These are phyloP conservation scores for Sycophila texana DNA, from an alignment of 2,888 invertebrate genomes.

Conservation along the genomic window DNA sequence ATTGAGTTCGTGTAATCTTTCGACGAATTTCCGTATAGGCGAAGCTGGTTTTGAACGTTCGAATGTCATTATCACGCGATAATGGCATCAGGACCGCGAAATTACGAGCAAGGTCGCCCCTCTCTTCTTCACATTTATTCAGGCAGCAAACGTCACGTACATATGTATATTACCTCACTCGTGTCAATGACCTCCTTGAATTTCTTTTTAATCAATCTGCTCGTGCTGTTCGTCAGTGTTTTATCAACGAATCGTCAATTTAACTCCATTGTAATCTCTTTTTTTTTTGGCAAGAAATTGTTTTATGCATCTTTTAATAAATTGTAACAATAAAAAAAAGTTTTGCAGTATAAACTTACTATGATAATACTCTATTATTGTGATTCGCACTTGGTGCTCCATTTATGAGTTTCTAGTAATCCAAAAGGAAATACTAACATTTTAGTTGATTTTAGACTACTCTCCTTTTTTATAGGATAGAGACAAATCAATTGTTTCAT, in stretches of 20 bases:
- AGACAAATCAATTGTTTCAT: neutral
- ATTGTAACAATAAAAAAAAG: neutral
- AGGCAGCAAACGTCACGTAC: conserved; percentile 40
- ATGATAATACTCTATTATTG: neutral
- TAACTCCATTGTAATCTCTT: conserved; percentile 18
- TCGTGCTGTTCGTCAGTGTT: conserved; percentile 23
- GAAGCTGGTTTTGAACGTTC: conserved; percentile 55
- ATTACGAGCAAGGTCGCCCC: conserved; percentile 62
- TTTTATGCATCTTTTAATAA: neutral
- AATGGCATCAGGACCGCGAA: conserved; percentile 60
- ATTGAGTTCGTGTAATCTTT: conserved; percentile 4
- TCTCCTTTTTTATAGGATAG: neutral
- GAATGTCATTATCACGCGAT: conserved; percentile 61
- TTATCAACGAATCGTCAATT: conserved; percentile 14
- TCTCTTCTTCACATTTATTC: conserved; percentile 6
- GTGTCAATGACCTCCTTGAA: conserved; percentile 53
- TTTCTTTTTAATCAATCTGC: conserved; percentile 52
- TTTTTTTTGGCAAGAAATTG: conserved; percentile 15
- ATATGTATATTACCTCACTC: conserved; percentile 36
- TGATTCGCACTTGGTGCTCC: neutral
- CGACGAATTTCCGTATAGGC: neutral
- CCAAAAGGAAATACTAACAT: neutral
- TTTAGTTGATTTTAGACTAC: neutral
- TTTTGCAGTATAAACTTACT: neutral
- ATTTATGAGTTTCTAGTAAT: too few species aligned